Percentiles rank a stretch among this genome's conserved stretches.
phyloP scores from a whole-genome alignment of 2,113 vertebrate species.

The Callipepla californica region DNA sequence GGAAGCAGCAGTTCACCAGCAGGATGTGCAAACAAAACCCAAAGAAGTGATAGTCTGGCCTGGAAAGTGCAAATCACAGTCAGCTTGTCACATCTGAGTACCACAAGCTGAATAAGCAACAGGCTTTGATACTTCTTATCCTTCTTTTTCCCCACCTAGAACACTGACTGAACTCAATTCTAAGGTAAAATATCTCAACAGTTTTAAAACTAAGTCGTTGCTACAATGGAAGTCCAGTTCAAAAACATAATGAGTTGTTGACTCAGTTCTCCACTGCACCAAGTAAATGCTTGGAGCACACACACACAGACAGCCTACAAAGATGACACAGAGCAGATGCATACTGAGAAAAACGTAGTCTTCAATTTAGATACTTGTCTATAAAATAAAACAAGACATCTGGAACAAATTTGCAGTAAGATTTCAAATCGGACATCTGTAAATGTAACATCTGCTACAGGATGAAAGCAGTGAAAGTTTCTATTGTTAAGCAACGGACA shows the following conservation, averaged over 20 bases:
- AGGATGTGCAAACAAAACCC: conserved; percentile 43
- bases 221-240: too few species aligned
- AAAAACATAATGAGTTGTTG: not conserved
- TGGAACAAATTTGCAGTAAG: not conserved
- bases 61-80: conserved; percentile 17
- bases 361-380: not conserved
- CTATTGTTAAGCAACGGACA: not conserved
- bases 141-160: not conserved
- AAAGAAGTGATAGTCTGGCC: conserved; percentile 23
- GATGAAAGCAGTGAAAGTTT: not conserved
- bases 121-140: not conserved
- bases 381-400: not conserved
- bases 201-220: not conserved
- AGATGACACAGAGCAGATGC: not conserved
- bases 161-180: not conserved
- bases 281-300: not conserved
- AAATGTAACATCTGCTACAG: not conserved
- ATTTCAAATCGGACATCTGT: not conserved
- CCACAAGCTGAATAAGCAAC: not conserved
- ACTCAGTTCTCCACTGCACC: not conserved
- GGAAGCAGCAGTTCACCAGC: conserved; percentile 39
- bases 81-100: not conserved
- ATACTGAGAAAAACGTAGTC: not conserved
- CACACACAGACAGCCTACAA: not conserved
- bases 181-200: not conserved